Evolutionary conservation across 1,140 invertebrate genomes (phyloP).

Genomic region (Hypsibius dujardini): DNA sequence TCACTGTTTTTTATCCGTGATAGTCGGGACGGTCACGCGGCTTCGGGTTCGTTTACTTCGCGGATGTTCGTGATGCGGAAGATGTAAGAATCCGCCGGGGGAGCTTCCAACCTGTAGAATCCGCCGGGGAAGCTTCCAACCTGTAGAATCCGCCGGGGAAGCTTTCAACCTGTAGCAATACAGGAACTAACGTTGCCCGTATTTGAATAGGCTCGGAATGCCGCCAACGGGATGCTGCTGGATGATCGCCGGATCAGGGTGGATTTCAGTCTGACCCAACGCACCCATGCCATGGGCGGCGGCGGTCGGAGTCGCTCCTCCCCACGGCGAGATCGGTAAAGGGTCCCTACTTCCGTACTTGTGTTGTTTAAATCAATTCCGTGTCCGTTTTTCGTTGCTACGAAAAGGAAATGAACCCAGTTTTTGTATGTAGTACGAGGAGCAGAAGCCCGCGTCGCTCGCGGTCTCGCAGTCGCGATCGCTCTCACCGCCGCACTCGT

Average conservation of each 20-base stretch:
- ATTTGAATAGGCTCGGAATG: conserved; percentile 56
- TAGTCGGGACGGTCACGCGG: conserved; percentile 77
- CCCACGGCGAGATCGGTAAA: too few species aligned
- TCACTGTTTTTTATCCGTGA: conserved; percentile 20
- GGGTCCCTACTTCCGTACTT: too few species aligned
- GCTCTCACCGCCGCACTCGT: not conserved
- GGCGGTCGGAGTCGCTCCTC: not conserved
- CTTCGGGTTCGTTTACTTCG: conserved; percentile 92
- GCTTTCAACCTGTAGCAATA: conserved; percentile 10
- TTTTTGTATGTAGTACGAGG: too few species aligned
- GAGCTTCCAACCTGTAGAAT: not conserved
- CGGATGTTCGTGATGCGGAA: conserved; percentile 67
- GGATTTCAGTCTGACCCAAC: conserved; percentile 89
- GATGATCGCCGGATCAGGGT: conserved; percentile 80
- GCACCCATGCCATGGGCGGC: conserved; percentile 60
- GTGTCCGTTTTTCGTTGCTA: too few species aligned
- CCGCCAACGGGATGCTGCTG: conserved; percentile 78
- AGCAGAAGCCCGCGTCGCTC: not conserved
- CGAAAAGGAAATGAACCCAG: too few species aligned
- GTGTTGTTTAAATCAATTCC: too few species aligned
- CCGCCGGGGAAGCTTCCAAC: too few species aligned
- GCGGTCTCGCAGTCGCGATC: not conserved
- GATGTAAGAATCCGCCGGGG: conserved; percentile 33
- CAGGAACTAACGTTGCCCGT: not conserved
- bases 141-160: not conserved